Conservation (phyloP, 2,888 invertebrate genomes). For the Tetranychus truncatus region DNA sequence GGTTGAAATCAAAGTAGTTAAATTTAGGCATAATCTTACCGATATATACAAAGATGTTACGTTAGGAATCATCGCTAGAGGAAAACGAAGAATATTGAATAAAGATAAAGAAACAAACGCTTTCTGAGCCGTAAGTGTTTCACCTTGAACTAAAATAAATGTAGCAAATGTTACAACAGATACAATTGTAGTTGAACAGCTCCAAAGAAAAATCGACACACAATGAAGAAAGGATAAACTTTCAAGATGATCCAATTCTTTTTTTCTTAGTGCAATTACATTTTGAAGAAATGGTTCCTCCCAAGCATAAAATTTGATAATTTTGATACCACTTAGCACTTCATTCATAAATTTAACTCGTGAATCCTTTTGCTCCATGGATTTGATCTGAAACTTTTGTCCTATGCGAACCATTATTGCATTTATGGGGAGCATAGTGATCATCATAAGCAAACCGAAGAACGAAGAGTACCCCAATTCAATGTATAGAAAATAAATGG, state of each 20-base stretch:
- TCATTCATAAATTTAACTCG: conserved; percentile 83
- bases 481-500: conserved; percentile 56
- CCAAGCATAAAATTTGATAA: conserved; percentile 24
- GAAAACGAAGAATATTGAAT: conserved; percentile 69
- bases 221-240: conserved; percentile 73
- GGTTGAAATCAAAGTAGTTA: too few species aligned
- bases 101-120: conserved; percentile 71
- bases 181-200: conserved; percentile 81
- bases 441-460: conserved; percentile 81
- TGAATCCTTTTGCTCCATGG: conserved; percentile 84
- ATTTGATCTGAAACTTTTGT: conserved; percentile 55
- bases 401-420: conserved; percentile 62
- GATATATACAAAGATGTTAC: conserved; percentile 25
- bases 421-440: conserved; percentile 75
- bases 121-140: conserved; percentile 56
- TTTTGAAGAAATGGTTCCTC: conserved; percentile 39
- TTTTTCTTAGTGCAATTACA: conserved; percentile 62
- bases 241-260: conserved; percentile 73
- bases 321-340: conserved; percentile 71
- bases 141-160: conserved; percentile 46
- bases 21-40: conserved; percentile 12
- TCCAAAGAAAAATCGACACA: conserved; percentile 53
- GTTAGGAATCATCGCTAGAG: conserved; percentile 41
- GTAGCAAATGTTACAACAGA: conserved; percentile 64
- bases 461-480: conserved; percentile 43